A percentile compares a stretch with the other conserved stretches of the same genome.
Conservation (phyloP, 2,113 vertebrate genomes). For the Blennius ocellaris region DNA sequence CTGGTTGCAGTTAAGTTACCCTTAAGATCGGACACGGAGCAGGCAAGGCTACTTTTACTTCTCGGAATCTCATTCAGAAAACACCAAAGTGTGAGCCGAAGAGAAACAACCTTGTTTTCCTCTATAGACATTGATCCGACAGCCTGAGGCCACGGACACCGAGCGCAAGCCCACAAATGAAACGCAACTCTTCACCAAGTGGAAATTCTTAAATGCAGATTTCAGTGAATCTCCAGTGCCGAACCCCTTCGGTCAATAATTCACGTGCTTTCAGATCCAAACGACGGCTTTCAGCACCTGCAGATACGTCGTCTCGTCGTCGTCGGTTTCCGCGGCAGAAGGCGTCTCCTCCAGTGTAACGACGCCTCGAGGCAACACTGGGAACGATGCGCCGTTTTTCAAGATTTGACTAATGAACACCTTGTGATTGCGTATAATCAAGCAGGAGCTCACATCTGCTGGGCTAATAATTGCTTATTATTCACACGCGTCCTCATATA, state of each 20-base stretch:
- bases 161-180: not conserved
- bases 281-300: constrained; percentile 37
- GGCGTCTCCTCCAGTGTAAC: not conserved
- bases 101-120: not conserved
- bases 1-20: too few species aligned
- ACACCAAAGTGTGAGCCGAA: not conserved
- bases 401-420: constrained; percentile 12
- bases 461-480: not conserved
- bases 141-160: not conserved
- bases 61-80: too few species aligned
- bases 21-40: too few species aligned
- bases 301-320: constrained; percentile 25
- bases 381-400: constrained; percentile 7
- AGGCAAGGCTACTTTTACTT: too few species aligned
- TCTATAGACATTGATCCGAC: not conserved
- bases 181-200: not conserved
- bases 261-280: constrained; percentile 47
- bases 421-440: not conserved
- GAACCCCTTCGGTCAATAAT: constrained; percentile 54
- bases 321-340: constrained; percentile 18
- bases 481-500: not conserved
- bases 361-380: constrained; percentile 1
- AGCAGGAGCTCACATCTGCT: not conserved
- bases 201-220: not conserved
- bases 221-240: not conserved